A percentile compares a stretch with the other conserved stretches of the same genome.
Conservation (phyloP, 2,113 vertebrate genomes). For the Perognathus longimembris region DNA sequence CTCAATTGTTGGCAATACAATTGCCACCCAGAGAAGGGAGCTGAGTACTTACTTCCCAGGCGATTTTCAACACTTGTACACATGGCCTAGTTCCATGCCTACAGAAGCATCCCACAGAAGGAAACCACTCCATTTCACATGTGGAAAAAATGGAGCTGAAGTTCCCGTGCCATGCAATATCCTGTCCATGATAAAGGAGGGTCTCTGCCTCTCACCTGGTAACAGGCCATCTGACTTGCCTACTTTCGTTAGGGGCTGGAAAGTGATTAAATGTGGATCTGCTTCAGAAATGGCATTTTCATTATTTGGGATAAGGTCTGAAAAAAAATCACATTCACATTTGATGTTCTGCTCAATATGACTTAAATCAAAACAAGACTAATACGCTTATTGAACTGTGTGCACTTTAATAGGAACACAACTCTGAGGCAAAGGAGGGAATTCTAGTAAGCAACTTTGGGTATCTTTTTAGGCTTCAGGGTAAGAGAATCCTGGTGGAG, state of each 20-base stretch:
- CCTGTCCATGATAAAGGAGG: not conserved
- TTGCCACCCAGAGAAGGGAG: not conserved
- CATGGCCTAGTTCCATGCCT: not conserved
- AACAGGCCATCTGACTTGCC: not conserved
- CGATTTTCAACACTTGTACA: fast-evolving
- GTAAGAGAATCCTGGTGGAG: not conserved
- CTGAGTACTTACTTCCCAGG: fast-evolving
- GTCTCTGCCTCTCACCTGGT: fast-evolving
- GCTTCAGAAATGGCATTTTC: not conserved
- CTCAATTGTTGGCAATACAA: fast-evolving
- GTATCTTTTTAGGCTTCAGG: not conserved
- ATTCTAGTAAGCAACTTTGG: not conserved
- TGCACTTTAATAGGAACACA: not conserved
- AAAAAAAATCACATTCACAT: not conserved
- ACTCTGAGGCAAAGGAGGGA: not conserved
- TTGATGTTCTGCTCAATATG: not conserved
- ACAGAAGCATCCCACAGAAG: not conserved
- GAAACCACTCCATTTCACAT: not conserved
- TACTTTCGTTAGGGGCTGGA: fast-evolving
- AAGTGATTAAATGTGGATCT: not conserved
- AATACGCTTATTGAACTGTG: fast-evolving
- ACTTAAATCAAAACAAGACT: not conserved
- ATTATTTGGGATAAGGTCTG: not conserved
- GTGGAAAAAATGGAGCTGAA: not conserved
- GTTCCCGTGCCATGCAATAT: not conserved